These are phyloP conservation scores for Achroia grisella DNA, from an alignment of 1,140 invertebrate genomes.

Conservation along the genomic window DNA sequence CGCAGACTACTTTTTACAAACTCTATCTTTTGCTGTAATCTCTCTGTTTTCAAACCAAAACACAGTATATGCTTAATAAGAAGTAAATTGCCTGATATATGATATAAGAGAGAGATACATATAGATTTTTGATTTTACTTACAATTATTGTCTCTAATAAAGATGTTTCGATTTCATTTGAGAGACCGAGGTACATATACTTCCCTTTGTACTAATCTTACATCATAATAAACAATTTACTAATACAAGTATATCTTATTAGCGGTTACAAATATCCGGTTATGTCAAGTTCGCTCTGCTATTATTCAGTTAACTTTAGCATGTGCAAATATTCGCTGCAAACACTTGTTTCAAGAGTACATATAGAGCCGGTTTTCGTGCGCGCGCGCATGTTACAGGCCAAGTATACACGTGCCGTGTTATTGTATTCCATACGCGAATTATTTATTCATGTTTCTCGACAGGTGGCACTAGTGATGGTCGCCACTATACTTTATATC, in stretches of 20 bases:
- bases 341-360: not conserved
- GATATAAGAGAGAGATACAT: no score
- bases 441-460: constrained; percentile 45
- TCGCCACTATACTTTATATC: constrained; percentile 23
- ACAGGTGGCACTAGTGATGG: constrained; percentile 44
- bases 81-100: no score
- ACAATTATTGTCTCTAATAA: no score
- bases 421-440: constrained; percentile 28
- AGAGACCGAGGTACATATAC: no score
- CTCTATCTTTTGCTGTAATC: no score
- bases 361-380: not conserved
- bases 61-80: no score
- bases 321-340: constrained; percentile 35
- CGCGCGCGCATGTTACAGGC: not conserved
- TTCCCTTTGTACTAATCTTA: no score
- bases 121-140: no score
- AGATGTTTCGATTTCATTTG: no score
- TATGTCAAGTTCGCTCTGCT: constrained; percentile 23
- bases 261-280: constrained; percentile 13
- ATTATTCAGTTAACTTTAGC: constrained; percentile 36
- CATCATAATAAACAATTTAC: no score
- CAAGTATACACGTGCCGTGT: constrained; percentile 5
- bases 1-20: no score
- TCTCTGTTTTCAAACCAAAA: no score
- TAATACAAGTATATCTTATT: not conserved